Conservation (phyloP, 2,888 invertebrate species). For the Drosophila nr. fundita region DNA sequence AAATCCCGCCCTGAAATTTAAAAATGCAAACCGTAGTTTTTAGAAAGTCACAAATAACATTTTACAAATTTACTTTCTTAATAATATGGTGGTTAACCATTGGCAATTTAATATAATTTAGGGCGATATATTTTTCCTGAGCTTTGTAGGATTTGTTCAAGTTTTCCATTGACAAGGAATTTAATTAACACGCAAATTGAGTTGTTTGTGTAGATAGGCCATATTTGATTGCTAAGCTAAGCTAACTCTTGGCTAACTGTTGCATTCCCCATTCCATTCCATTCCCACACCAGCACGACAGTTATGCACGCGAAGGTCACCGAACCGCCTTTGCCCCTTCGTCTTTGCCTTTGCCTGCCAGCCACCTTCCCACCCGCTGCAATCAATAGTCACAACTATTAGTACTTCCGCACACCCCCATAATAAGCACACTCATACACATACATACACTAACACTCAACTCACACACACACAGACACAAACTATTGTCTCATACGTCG, state of each 20-base stretch:
- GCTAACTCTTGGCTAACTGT: slow-evolving; percentile 52
- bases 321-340: slow-evolving; percentile 52
- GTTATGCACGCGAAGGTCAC: slow-evolving; percentile 82
- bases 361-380: background rate
- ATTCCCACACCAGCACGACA: slow-evolving; percentile 20
- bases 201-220: background rate
- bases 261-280: slow-evolving; percentile 34
- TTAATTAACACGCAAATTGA: slow-evolving; percentile 1
- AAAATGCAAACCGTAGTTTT: background rate
- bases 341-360: background rate
- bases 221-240: background rate
- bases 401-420: slow-evolving; percentile 69
- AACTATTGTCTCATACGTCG: slow-evolving; percentile 26
- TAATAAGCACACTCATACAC: background rate
- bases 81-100: background rate
- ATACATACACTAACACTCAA: background rate
- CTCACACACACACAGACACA: background rate
- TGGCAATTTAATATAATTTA: background rate
- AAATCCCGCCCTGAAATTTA: rapidly evolving
- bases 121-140: background rate
- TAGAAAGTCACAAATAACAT: too few relatives aligned
- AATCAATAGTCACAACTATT: slow-evolving; percentile 75
- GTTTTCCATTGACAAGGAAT: background rate
- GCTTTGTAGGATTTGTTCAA: background rate
- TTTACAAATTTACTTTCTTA: background rate